Evolutionary conservation across 2,113 vertebrate genomes (phyloP), one percentile per base, ranked within the genome.

Genomic region (Ploceus nigricollis): DNA sequence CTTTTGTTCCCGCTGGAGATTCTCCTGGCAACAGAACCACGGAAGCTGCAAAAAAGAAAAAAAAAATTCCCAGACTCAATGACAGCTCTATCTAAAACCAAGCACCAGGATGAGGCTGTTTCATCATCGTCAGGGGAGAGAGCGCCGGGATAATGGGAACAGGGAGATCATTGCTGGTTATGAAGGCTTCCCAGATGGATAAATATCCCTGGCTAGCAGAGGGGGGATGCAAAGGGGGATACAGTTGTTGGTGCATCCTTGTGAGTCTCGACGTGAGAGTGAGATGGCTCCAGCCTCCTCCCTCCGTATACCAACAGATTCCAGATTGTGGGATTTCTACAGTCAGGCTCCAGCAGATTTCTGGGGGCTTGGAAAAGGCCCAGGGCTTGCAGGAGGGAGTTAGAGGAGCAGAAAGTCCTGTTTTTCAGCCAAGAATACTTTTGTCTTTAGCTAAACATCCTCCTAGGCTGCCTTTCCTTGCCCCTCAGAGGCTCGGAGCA

Each of bases 1-100:
- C 82, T 96, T 95, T 96, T 95, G 92, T 94, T 95, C 15, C 1
- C 1, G 1, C 40, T 31, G 39, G 71, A 95, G 80, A 44, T 80
- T 77, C 79, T 92, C 68, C 88, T 90, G 94, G 92, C 87, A 96
- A 80, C 87, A 53, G 73, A 69, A 69, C 58, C 83, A 69, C 13
- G 5, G 87, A 89, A 89, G 83, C 66, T 80, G 33, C 11, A 42
- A 73, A 53, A 20, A 7, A 6, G 28, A 13, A 12, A 45, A n/a
- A 89, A 53, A 48, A 84, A 40, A 27, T 10, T 53, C 70, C 45
- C 10, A 11, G 87, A 30, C 80, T 96, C 91, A 87, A 48, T 72
- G 90, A 81, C 64, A 91, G 82, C 92, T 95, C 85, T 77, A 47
- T 90, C 72, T 83, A 10, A 77, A 90, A 44, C 39, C 31, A 63